Base-by-base conservation (phyloP, 2,888 invertebrate genomes). In the Odontocolon sp. region DNA sequence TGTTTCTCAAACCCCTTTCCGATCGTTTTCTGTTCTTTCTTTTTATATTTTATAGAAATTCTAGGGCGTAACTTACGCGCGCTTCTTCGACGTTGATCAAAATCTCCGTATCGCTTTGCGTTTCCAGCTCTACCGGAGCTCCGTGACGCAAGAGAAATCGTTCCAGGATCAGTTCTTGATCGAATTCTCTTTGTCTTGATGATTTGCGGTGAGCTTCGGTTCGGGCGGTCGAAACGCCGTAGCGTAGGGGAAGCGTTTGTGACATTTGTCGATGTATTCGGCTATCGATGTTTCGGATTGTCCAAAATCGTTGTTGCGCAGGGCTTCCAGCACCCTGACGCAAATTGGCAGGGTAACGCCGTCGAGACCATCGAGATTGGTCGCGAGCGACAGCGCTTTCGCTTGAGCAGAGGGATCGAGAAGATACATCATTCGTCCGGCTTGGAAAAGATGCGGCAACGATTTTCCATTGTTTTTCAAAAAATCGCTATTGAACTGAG, bases 231-330 rank as follows among this genome's bases (percentile, higher is more conserved):
- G 90, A 91, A 97, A 97, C 64, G 95, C 94, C 81, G 94, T 93
- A 75, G 97, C 96, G 91, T 95, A 94, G 26, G 96, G 96, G 91
- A 96, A 97, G 85, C 92, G 93, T 83, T 91, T 91, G 87, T 94
- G 94, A 91, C 97, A 97, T 85, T 93, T 93, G 74, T 92, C 91
- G 84, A 94, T 93, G 91, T 95, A 98, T 59, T 93, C 93, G 85
- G 94, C 94, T 82, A 93, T 93, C 81, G 93, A 93, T 2, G 79
- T n/a, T 77, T 95, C 94, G 89, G 94, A 95, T 21, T 92, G 91
- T 0, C 97, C 97, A 89, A 98, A 96, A 84, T 95, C 95, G 63
- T 96, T 97, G 81, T 93, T 94, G 81, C 93, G 93, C 85, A 98
- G 92, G 80, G 95, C 94, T 81, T 95, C 94, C 83, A 96, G 92